phyloP scores from a whole-genome alignment of 2,888 invertebrate genomes.

The Thymelicus sylvestris region DNA sequence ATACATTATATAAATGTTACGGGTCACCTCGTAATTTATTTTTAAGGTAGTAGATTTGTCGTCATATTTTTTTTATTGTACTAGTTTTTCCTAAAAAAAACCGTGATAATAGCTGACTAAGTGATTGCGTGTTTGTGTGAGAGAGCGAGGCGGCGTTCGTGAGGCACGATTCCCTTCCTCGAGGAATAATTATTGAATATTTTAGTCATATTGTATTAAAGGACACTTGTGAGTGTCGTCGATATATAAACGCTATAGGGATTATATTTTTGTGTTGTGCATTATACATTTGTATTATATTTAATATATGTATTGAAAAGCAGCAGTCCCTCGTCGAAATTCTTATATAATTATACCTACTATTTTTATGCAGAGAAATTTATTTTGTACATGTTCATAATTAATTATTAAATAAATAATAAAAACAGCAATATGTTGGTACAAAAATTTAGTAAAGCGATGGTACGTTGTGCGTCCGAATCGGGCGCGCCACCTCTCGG shows the following conservation, averaged over 20 bases:
- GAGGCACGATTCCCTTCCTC: constrained; percentile 77
- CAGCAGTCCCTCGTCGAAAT: constrained; percentile 44
- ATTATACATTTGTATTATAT: constrained; percentile 46
- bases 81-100: constrained; percentile 75
- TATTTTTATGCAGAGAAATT: constrained; percentile 39
- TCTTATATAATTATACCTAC: constrained; percentile 39
- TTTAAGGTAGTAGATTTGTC: constrained; percentile 81
- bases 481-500: not conserved
- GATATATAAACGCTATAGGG: constrained; percentile 51
- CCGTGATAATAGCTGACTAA: constrained; percentile 84
- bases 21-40: constrained; percentile 78
- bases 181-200: constrained; percentile 63
- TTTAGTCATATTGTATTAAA: constrained; percentile 65
- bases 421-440: constrained; percentile 35
- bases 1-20: constrained; percentile 70
- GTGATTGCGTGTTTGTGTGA: constrained; percentile 69
- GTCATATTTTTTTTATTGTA: constrained; percentile 72
- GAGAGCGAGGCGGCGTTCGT: constrained; percentile 75
- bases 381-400: constrained; percentile 37
- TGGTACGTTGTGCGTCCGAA: constrained; percentile 10
- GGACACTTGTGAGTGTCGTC: constrained; percentile 71
- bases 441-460: constrained; percentile 26
- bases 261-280: constrained; percentile 67
- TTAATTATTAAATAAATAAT: constrained; percentile 32
- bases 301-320: constrained; percentile 44